Conservation (phyloP, 1,140 invertebrate species). For the Lucilia sericata region DNA sequence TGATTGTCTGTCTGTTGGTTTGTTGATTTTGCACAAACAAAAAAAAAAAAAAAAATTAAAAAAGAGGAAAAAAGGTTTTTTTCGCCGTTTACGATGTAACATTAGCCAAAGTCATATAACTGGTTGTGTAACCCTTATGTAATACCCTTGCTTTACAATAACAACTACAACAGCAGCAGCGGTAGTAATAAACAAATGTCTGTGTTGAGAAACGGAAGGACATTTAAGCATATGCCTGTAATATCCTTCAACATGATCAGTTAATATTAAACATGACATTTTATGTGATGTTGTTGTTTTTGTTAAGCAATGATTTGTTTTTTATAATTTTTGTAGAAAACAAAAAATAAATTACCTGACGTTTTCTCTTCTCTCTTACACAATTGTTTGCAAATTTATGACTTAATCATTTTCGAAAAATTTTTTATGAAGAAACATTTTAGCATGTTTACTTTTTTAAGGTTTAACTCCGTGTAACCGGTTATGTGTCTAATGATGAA, state of each 20-base stretch:
- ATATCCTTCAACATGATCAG: too few species aligned
- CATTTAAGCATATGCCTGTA: background rate
- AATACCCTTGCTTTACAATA: background rate
- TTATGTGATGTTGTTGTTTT: too few species aligned
- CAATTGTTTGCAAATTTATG: background rate
- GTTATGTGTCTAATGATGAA: background rate
- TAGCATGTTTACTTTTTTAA: background rate
- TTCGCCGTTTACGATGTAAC: background rate
- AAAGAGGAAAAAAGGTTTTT: background rate
- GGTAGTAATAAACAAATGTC: background rate
- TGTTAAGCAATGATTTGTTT: too few species aligned
- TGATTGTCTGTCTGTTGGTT: too few species aligned
- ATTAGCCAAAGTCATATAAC: background rate
- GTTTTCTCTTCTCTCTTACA: background rate
- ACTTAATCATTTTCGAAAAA: background rate
- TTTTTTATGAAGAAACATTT: background rate
- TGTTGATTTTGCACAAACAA: background rate
- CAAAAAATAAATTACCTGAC: background rate
- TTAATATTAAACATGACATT: too few species aligned
- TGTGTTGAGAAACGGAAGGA: background rate
- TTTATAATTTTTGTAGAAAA: too few species aligned
- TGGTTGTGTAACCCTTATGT: constrained; percentile 1
- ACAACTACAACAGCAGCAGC: too few species aligned
- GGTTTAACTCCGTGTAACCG: background rate
- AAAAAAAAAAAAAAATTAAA: background rate